Percentiles rank a stretch among this genome's conserved stretches.
phyloP scores from a whole-genome alignment of 2,797 vertebrate species.

The Argyrosomus regius region DNA sequence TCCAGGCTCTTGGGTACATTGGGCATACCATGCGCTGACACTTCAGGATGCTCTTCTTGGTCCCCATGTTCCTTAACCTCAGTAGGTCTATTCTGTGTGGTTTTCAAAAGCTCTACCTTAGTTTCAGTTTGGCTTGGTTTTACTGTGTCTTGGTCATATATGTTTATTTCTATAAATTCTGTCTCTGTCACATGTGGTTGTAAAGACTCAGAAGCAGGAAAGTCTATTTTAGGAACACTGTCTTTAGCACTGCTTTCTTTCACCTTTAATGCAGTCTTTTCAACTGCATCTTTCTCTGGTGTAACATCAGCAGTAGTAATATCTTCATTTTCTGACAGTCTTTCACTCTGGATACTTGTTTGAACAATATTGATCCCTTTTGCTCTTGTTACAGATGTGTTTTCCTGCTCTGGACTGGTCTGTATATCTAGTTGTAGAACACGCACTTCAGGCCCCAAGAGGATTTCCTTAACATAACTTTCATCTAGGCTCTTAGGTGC shows the following conservation, averaged over 20 bases:
- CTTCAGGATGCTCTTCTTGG: constrained; percentile 11
- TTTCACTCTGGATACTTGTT: constrained; percentile 6
- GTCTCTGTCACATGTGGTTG: constrained; percentile 21
- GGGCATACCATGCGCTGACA: neutral
- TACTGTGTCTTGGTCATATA: constrained; percentile 19
- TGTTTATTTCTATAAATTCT: constrained; percentile 55
- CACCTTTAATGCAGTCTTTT: neutral
- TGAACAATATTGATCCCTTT: neutral
- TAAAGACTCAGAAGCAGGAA: constrained; percentile 3
- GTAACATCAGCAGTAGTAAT: neutral
- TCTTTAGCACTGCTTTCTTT: neutral
- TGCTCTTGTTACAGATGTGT: neutral
- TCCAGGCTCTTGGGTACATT: neutral
- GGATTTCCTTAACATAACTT: neutral
- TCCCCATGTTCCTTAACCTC: neutral
- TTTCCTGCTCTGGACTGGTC: neutral
- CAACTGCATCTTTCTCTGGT: neutral
- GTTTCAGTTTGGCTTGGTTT: constrained; percentile 16
- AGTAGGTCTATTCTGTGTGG: neutral
- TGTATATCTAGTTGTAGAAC: constrained; percentile 31
- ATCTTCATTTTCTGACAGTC: neutral
- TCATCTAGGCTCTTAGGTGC: neutral
- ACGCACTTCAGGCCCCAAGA: neutral
- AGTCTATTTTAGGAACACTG: neutral
- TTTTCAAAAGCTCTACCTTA: neutral